These are phyloP conservation scores for Leptopterna dolabrata DNA, from an alignment of 2,888 invertebrate species.

Conservation along the genomic window DNA sequence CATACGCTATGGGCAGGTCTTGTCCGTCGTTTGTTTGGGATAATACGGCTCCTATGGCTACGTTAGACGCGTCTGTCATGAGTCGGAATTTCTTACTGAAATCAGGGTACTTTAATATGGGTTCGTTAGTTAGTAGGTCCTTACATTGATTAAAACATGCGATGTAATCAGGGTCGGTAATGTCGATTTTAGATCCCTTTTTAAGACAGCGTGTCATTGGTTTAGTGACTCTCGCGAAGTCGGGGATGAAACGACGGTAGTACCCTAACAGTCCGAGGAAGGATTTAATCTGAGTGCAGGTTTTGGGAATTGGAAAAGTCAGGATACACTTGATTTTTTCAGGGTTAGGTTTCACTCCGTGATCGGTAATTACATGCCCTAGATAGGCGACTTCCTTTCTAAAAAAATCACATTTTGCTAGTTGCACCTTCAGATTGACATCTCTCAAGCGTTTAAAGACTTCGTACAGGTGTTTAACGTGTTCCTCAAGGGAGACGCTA, in stretches of 20 bases:
- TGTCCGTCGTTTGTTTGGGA: constrained; percentile 62
- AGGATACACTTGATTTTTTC: constrained; percentile 60
- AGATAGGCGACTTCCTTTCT: constrained; percentile 46
- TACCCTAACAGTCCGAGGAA: constrained; percentile 55
- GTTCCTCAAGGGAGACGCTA: constrained; percentile 48
- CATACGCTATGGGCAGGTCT: constrained; percentile 65
- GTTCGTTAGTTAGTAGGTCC: constrained; percentile 30
- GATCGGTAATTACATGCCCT: constrained; percentile 47
- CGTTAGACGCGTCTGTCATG: constrained; percentile 65
- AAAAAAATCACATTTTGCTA: constrained; percentile 50
- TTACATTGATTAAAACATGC: constrained; percentile 36
- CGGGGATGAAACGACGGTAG: constrained; percentile 61
- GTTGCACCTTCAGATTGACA: constrained; percentile 46
- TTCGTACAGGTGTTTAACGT: constrained; percentile 15
- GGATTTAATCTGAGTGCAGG: background rate
- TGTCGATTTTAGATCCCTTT: constrained; percentile 51
- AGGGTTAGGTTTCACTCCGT: constrained; percentile 53
- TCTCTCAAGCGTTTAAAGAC: constrained; percentile 47
- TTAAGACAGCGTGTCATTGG: constrained; percentile 47
- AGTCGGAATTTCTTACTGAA: constrained; percentile 63
- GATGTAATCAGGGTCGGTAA: constrained; percentile 55
- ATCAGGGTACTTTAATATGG: constrained; percentile 62
- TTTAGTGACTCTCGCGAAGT: constrained; percentile 60
- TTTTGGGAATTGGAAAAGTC: constrained; percentile 61
- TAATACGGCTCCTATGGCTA: constrained; percentile 64